Evolutionary conservation across 2,113 vertebrate species (phyloP), one percentile per base, ranked within the genome.

Genomic region (Mionectes macconnelli): DNA sequence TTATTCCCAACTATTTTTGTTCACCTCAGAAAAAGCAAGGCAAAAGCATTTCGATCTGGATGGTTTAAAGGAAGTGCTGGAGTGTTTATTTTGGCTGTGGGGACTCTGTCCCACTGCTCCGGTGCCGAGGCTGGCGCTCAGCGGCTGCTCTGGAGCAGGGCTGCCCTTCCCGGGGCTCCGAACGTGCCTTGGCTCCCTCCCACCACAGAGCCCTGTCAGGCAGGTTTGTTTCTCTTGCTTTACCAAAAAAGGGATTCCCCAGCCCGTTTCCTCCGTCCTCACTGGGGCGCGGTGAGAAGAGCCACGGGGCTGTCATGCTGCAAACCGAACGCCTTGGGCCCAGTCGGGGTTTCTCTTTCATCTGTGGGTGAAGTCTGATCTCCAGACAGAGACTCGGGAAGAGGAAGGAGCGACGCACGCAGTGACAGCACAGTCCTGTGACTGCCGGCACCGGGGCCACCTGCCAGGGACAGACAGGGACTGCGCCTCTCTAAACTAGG

Each of bases 401-500:
- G 97, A 88, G 95, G 96, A 81, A 67, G 68, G 33, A 81, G 97
- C 86, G 21, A 52, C 35, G 70, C 63, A 15, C 91, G 6, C 10
- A 6, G 69, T 97, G 98, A 98, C 95, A 56, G 83, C 56, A 47
- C 96, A 37, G 97, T 97, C 98, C 97, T 95, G 94, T 98, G 98
- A 98, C 97, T 96, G 97, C 97, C 87, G 97, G 85, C 97, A 90
- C 97, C 16, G 90, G 97, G 97, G 97, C 94, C 96, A 96, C 97
- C 73, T 91, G 87, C 91, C 84, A 85, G 72, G 72, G 16, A 30
- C 81, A 57, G 44, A 3, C 79, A 24, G 91, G 69, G 78, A 9
- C 87, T 12, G n/a, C 8, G 56, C 70, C 62, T 64, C 91, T 93
- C 63, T 47, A 28, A 74, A 69, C 79, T 72, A 64, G 66, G 84